phyloP scores from a whole-genome alignment of 2,888 invertebrate species.

The Limnephilus lunatus region DNA sequence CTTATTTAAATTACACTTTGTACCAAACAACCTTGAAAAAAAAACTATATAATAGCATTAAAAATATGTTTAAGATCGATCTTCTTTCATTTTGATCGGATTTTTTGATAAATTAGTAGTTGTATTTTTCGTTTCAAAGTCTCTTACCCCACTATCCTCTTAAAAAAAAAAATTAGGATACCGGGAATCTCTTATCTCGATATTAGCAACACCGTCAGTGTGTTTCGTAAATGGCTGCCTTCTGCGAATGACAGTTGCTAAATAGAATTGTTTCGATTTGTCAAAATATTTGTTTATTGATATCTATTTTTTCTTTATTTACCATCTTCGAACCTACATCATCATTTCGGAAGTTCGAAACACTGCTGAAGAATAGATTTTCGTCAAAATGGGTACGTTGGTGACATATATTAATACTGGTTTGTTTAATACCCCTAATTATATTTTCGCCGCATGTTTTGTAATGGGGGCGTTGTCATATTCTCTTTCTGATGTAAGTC shows the following conservation, averaged over 20 bases:
- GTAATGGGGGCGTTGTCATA: slow-evolving; percentile 48
- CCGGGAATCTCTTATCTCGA: background rate
- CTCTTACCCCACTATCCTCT: background rate
- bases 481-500: slow-evolving; percentile 5
- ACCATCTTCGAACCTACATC: background rate
- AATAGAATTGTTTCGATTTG: slow-evolving; percentile 28
- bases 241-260: slow-evolving; percentile 39
- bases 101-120: no score
- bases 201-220: background rate
- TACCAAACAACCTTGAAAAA: background rate
- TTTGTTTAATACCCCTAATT: slow-evolving; percentile 27
- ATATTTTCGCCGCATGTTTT: slow-evolving; percentile 44
- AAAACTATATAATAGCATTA: background rate
- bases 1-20: background rate
- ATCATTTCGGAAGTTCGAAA: background rate
- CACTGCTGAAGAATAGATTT: background rate
- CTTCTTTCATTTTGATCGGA: no score
- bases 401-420: slow-evolving; percentile 1
- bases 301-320: slow-evolving; percentile 2
- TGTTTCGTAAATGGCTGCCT: slow-evolving; percentile 46
- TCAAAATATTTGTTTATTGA: slow-evolving; percentile 50
- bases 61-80: background rate
- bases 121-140: background rate
- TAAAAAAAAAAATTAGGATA: background rate
- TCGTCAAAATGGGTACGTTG: slow-evolving; percentile 44